These are phyloP conservation scores for Passerculus sandwichensis DNA, from an alignment of 2,797 vertebrate species.

Conservation along the genomic window DNA sequence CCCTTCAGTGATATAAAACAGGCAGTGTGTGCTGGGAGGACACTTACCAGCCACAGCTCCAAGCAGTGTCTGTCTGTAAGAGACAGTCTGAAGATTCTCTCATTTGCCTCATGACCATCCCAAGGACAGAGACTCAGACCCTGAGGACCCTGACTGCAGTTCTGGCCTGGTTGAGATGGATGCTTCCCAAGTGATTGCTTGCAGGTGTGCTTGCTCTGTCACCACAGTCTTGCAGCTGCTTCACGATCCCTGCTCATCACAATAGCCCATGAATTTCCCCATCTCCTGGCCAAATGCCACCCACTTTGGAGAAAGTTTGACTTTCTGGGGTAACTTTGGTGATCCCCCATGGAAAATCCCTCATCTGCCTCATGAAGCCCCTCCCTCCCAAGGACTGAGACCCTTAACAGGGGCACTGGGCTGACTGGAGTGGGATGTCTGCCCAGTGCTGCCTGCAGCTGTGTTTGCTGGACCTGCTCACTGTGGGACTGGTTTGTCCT, in stretches of 20 bases:
- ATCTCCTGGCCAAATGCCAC: not conserved
- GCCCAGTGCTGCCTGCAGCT: not conserved
- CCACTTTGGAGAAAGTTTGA: not conserved
- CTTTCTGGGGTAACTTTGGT: not conserved
- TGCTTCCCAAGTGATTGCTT: not conserved
- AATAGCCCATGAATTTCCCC: not conserved
- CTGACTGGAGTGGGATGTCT: not conserved
- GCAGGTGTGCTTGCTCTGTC: not conserved
- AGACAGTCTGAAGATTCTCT: not conserved
- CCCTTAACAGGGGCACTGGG: not conserved
- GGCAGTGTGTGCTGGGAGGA: not conserved
- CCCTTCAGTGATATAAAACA: not conserved
- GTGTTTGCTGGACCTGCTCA: not conserved
- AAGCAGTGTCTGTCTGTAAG: not conserved
- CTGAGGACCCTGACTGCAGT: not conserved
- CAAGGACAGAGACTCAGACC: not conserved
- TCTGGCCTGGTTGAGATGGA: not conserved
- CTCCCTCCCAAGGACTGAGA: not conserved
- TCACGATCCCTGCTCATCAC: not conserved
- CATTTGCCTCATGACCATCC: not conserved
- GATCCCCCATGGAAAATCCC: not conserved
- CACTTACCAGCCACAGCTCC: constrained; percentile 15
- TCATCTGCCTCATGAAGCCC: not conserved
- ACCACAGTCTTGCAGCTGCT: not conserved
- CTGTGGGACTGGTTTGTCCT: not conserved